Percentiles rank a stretch among this genome's conserved stretches.
Conservation (phyloP, 1,140 invertebrate genomes). For the Patella vulgata region DNA sequence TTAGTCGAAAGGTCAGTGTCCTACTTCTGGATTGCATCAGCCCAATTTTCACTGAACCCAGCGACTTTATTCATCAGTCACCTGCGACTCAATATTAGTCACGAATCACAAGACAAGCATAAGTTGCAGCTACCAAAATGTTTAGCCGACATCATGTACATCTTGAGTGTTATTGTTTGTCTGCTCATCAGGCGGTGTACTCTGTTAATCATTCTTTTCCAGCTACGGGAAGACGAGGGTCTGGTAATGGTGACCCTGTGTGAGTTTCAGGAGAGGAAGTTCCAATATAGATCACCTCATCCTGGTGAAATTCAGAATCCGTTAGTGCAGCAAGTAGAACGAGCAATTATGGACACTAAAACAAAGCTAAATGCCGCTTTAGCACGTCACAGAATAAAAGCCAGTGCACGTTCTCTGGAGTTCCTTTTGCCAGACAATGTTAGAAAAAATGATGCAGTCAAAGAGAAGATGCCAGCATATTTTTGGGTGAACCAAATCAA, state of each 20-base stretch:
- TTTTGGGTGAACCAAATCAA: slow-evolving; percentile 58
- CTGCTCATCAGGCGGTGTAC: too few species aligned
- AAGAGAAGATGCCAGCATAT: slow-evolving; percentile 44
- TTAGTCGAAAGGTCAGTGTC: too few species aligned
- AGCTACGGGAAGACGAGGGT: slow-evolving; percentile 42
- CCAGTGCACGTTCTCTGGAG: slow-evolving; percentile 45
- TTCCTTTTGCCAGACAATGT: slow-evolving; percentile 53
- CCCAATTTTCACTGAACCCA: too few species aligned
- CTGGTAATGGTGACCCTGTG: slow-evolving; percentile 54
- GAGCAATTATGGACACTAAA: slow-evolving; percentile 38
- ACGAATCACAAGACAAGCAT: too few species aligned
- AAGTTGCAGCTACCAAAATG: too few species aligned
- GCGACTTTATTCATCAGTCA: too few species aligned
- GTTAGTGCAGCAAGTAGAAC: slow-evolving; percentile 37
- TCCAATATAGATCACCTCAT: slow-evolving; percentile 42
- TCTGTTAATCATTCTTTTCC: too few species aligned
- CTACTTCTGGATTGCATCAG: too few species aligned
- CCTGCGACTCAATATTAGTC: too few species aligned
- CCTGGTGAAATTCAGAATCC: slow-evolving; percentile 31
- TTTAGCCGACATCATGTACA: too few species aligned
- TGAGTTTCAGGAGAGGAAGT: slow-evolving; percentile 55
- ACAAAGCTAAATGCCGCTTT: slow-evolving; percentile 51
- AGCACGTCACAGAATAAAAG: slow-evolving; percentile 50
- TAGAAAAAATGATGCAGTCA: slow-evolving; percentile 22
- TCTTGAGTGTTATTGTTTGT: too few species aligned